Evolutionary conservation across 2,113 vertebrate species (phyloP).

Genomic region (Oreocharis arfaki): DNA sequence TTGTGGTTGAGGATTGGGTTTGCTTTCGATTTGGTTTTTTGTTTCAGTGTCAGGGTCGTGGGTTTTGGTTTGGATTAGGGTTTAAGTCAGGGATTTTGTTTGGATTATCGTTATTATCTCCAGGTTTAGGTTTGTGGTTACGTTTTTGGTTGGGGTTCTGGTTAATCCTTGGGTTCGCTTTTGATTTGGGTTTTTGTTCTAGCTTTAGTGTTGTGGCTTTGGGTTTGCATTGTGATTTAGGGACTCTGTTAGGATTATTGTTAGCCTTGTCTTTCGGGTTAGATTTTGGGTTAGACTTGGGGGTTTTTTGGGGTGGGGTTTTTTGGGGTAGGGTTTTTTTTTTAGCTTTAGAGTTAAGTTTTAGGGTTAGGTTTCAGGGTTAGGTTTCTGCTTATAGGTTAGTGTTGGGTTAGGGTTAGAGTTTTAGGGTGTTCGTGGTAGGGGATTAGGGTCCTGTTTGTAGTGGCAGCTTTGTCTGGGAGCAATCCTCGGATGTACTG

Average conservation of each 20-base stretch:
- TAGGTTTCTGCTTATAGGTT: fast-evolving
- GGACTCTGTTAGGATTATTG: neutral
- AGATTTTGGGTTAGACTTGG: neutral
- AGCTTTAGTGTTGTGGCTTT: neutral
- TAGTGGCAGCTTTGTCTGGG: neutral
- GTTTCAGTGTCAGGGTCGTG: neutral
- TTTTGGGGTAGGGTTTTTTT: too few species aligned
- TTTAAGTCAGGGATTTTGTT: neutral
- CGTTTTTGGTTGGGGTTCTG: neutral
- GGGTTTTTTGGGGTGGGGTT: fast-evolving
- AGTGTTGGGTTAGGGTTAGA: neutral
- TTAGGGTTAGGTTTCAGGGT: neutral
- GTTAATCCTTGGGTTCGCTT: neutral
- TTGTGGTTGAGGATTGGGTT: neutral
- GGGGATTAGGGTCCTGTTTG: fast-evolving
- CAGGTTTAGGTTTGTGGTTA: neutral
- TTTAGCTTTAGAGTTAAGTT: neutral
- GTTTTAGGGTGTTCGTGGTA: neutral
- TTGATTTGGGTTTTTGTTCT: neutral
- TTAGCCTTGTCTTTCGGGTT: too few species aligned
- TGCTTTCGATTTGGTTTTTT: neutral
- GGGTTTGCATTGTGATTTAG: neutral
- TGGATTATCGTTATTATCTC: neutral
- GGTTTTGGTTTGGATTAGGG: neutral
- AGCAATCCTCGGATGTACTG: fast-evolving